These are phyloP conservation scores for Eristalis tenax DNA, from an alignment of 2,888 invertebrate genomes.

Conservation along the genomic window DNA sequence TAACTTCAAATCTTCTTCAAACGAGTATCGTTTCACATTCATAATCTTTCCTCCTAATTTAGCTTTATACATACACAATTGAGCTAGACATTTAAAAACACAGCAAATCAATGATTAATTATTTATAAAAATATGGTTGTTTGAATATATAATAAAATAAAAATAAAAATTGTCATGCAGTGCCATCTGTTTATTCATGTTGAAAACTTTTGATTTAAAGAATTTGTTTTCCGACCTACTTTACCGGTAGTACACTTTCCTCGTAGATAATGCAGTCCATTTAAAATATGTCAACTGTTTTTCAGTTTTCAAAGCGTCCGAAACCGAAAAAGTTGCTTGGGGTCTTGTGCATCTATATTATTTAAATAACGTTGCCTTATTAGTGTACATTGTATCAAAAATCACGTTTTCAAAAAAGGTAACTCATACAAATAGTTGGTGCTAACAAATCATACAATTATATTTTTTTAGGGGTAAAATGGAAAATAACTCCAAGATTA, in stretches of 20 bases:
- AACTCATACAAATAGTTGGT: background rate
- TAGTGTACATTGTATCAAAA: background rate
- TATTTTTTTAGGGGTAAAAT: conserved; percentile 6
- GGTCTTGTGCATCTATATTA: background rate
- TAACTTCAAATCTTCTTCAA: too few relatives aligned
- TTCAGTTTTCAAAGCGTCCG: conserved; percentile 44
- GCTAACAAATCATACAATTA: background rate
- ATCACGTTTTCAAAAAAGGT: background rate
- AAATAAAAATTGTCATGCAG: background rate
- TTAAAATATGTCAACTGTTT: conserved; percentile 60
- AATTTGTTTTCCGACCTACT: background rate
- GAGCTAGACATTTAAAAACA: too few relatives aligned
- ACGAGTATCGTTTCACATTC: too few relatives aligned
- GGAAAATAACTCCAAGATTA: conserved; percentile 50
- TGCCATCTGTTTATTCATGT: background rate
- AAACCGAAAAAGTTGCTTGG: background rate
- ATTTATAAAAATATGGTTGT: too few relatives aligned
- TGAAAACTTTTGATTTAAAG: background rate
- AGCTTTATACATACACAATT: too few relatives aligned
- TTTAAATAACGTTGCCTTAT: background rate
- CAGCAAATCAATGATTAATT: too few relatives aligned
- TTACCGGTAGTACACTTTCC: background rate
- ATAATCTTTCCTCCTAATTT: too few relatives aligned
- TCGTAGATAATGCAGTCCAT: conserved; percentile 13
- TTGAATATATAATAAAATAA: background rate